Evolutionary conservation across 92 coral and sea anemone genomes (phyloP).

Genomic region (Bergia puertoricense): DNA sequence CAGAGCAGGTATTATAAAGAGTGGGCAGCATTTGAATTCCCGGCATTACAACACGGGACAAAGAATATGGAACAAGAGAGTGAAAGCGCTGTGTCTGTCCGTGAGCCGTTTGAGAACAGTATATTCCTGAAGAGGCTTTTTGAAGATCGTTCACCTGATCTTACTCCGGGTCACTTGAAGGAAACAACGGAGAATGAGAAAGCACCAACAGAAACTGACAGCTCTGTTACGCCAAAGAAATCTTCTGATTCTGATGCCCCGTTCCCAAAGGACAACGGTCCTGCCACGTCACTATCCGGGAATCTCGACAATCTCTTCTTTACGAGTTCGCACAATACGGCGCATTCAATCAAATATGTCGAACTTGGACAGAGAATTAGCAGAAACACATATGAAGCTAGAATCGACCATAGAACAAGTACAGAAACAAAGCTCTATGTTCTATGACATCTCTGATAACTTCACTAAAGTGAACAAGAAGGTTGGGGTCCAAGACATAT

Average conservation of each 20-base stretch:
- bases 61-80: background rate
- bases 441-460: background rate
- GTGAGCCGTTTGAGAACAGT: conserved; percentile 3
- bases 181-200: background rate
- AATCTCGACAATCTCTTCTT: background rate
- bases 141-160: background rate
- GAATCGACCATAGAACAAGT: conserved; percentile 5
- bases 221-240: conserved; percentile 10
- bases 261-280: background rate
- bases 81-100: conserved; percentile 6
- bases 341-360: conserved; percentile 8
- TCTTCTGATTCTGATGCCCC: background rate
- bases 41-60: conserved; percentile 5
- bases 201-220: background rate
- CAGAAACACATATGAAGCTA: conserved; percentile 1
- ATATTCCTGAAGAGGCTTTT: background rate
- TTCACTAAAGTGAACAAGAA: background rate
- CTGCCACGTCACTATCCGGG: background rate
- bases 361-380: conserved; percentile 3
- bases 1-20: conserved; percentile 6
- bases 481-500: too few relatives aligned
- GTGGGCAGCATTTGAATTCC: conserved; percentile 8
- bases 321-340: conserved; percentile 1
- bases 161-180: background rate
- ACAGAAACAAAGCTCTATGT: conserved; percentile 7